These are phyloP conservation scores for Hippopotamus amphibius DNA, from an alignment of 2,113 vertebrate genomes.

Conservation along the genomic window DNA sequence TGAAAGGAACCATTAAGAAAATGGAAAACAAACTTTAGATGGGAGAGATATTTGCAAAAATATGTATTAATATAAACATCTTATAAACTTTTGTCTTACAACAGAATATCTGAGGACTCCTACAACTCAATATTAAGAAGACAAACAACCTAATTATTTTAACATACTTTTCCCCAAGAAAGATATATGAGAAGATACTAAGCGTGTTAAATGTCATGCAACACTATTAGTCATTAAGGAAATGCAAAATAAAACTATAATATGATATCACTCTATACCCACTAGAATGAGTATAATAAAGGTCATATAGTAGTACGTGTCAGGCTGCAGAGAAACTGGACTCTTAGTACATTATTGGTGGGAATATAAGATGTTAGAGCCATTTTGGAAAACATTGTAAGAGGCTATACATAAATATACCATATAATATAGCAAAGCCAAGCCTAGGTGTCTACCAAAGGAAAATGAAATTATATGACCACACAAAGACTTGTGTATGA, in stretches of 20 bases:
- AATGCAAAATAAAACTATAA: not conserved
- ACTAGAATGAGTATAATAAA: not conserved
- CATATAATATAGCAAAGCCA: not conserved
- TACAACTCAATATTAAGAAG: not conserved
- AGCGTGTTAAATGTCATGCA: not conserved
- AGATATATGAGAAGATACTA: not conserved
- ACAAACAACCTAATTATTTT: not conserved
- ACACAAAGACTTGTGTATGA: not conserved
- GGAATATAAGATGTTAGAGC: not conserved
- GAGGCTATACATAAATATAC: not conserved
- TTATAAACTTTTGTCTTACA: not conserved
- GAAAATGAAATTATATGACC: not conserved
- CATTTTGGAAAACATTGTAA: slow-evolving; percentile 12
- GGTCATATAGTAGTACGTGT: not conserved
- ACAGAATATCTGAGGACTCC: not conserved
- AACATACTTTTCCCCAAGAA: not conserved
- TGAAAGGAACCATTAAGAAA: not conserved
- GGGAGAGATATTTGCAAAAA: not conserved
- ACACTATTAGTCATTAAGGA: not conserved
- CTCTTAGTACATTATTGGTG: not conserved
- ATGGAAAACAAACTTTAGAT: not conserved
- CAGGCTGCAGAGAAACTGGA: not conserved
- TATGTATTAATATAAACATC: not conserved
- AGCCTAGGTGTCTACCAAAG: not conserved
- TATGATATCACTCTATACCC: not conserved